A percentile compares a stretch with the other conserved stretches of the same genome.
These are phyloP conservation scores for Druceiella hillmani DNA, from an alignment of 2,888 invertebrate species.

Conservation along the genomic window DNA sequence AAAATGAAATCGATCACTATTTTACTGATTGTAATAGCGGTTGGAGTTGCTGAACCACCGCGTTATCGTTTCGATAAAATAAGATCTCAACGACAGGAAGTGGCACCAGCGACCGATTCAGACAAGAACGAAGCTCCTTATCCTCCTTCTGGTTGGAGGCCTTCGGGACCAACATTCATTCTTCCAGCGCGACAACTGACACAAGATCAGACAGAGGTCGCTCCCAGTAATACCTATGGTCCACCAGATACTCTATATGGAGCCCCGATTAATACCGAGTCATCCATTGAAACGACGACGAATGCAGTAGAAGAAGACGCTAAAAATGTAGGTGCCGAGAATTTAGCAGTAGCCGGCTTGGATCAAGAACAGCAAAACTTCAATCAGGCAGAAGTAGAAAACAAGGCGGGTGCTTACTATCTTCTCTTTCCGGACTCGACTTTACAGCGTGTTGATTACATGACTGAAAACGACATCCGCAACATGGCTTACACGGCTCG, in stretches of 20 bases:
- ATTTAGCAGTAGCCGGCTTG: too few species aligned
- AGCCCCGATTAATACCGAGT: too few species aligned
- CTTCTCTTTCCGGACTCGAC: slow-evolving; percentile 58
- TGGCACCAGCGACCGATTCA: slow-evolving; percentile 11
- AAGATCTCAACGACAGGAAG: slow-evolving; percentile 35
- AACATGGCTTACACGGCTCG: slow-evolving; percentile 63
- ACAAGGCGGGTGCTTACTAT: slow-evolving; percentile 54
- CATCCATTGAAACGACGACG: too few species aligned
- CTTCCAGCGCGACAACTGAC: slow-evolving; percentile 38
- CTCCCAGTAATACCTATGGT: slow-evolving; percentile 36
- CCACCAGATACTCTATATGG: slow-evolving; percentile 39
- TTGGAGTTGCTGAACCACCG: too few species aligned
- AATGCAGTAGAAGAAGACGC: too few species aligned
- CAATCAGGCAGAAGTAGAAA: slow-evolving; percentile 39
- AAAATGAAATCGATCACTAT: too few species aligned
- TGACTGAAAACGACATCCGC: slow-evolving; percentile 43
- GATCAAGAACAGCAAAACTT: too few species aligned
- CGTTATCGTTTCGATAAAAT: slow-evolving; percentile 32
- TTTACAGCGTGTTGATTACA: slow-evolving; percentile 57
- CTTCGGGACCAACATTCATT: slow-evolving; percentile 36
- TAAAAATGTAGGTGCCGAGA: too few species aligned
- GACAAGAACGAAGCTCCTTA: slow-evolving; percentile 34
- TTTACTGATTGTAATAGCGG: too few species aligned
- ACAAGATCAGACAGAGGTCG: slow-evolving; percentile 40
- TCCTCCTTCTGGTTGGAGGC: slow-evolving; percentile 38